Conservation (phyloP, 2,888 invertebrate genomes). For the Prionchulus punctatus region DNA sequence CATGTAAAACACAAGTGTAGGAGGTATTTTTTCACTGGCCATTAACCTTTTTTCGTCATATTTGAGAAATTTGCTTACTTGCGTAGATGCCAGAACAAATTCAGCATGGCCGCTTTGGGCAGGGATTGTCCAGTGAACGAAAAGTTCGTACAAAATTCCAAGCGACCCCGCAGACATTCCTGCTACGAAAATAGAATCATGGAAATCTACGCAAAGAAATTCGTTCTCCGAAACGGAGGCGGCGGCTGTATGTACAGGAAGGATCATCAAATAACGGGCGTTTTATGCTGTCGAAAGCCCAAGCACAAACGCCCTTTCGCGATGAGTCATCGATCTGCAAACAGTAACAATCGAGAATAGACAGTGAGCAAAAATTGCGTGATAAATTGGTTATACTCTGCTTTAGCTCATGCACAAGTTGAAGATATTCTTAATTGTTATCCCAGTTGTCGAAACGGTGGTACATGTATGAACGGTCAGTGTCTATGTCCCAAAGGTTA, state of each 20-base stretch:
- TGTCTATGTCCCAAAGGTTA: background rate
- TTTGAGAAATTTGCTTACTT: background rate
- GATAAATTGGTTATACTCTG: no score
- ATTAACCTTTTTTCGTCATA: background rate
- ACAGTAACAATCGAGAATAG: background rate
- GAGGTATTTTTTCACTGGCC: background rate
- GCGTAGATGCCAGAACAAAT: background rate
- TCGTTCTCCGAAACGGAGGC: background rate
- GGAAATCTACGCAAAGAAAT: background rate
- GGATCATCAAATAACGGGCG: background rate
- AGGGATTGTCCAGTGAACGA: background rate
- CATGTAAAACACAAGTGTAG: background rate
- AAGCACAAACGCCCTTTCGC: no score
- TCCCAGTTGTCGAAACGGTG: constrained; percentile 4
- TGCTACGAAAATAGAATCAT: background rate
- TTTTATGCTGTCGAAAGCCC: background rate
- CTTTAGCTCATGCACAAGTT: background rate
- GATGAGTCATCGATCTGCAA: no score
- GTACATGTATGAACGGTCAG: background rate
- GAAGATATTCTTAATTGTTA: background rate
- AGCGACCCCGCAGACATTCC: background rate
- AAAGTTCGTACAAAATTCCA: background rate
- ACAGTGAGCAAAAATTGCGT: background rate
- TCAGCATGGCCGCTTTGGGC: background rate
- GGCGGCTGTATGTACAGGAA: background rate